Base-by-base conservation (phyloP, 2,113 vertebrate species). In the Geococcyx californianus region DNA sequence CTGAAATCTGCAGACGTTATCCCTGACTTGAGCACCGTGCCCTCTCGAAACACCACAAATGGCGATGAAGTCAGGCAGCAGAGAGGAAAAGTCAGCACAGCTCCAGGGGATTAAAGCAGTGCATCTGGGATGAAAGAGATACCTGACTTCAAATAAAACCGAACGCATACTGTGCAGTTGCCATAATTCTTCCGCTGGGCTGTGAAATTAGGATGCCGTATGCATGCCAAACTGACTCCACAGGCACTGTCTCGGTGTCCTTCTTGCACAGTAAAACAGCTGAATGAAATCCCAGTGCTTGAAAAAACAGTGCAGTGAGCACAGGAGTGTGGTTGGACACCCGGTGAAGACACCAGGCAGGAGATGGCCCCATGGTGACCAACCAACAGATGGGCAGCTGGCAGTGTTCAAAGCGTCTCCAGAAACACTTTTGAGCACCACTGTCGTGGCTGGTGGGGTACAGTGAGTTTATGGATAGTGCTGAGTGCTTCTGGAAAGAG, bases 301-400 rank as follows among this genome's bases (percentile, higher is more conserved):
- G 8, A 25, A 13, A 55, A 45, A 24, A 1, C 3, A 3, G 64
- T 38, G 38, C 20, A 1, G 33, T 2, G 8, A 25, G 69, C 0
- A 0, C 2, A 2, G 38, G 40, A 44, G 55, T 0, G 20, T 0
- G 6, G 16, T 2, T 1, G 0, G 36, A 12, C 1, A 1, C 4
- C 36, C 7, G 63, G 12, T 23, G 78, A 51, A 13, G 16, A 6
- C 36, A 11, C 24, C 1, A 0, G 25, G 42, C 24, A 25, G 3
- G 58, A 40, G 58, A 23, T 70, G 20, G 45, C 29, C 31, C 36
- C 55, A 12, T 0, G 5, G 70, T 9, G 79, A 49, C 63, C 0
- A 1, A 24, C 18, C 1, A 3, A 9, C 12, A 2, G 0, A 28
- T 0, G 0, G 52, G 62, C 28, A 52, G 34, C 17, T 2, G 5